Conservation (phyloP, 2,888 invertebrate genomes). For the Standfussiana lucernea region DNA sequence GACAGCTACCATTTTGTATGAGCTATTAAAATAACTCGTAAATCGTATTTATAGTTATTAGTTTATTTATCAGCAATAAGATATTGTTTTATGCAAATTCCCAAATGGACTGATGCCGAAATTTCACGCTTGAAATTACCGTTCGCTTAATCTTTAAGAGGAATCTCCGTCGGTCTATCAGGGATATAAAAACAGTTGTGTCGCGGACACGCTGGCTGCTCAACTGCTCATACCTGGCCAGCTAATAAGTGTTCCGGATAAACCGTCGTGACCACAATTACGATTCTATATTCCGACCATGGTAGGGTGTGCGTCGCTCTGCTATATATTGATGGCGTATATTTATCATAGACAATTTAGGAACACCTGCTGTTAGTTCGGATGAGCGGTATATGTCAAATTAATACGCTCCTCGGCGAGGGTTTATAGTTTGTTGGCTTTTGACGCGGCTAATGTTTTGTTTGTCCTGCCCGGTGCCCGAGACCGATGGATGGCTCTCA, state of each 20-base stretch:
- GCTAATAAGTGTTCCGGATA: slow-evolving; percentile 71
- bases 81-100: slow-evolving; percentile 64
- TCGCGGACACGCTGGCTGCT: not conserved
- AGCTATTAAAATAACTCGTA: slow-evolving; percentile 62
- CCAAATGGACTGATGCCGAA: slow-evolving; percentile 39
- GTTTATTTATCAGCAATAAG: slow-evolving; percentile 62
- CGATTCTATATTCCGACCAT: slow-evolving; percentile 76
- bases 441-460: slow-evolving; percentile 77
- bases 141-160: slow-evolving; percentile 35
- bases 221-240: slow-evolving; percentile 46
- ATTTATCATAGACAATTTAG: slow-evolving; percentile 88
- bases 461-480: slow-evolving; percentile 70
- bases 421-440: slow-evolving; percentile 73
- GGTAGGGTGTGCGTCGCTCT: slow-evolving; percentile 80
- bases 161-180: slow-evolving; percentile 33
- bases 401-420: slow-evolving; percentile 76
- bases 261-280: slow-evolving; percentile 81
- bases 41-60: slow-evolving; percentile 61
- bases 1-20: slow-evolving; percentile 47
- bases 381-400: slow-evolving; percentile 85
- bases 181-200: slow-evolving; percentile 24
- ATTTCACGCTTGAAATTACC: slow-evolving; percentile 56
- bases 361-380: slow-evolving; percentile 88
- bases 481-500: slow-evolving; percentile 70
- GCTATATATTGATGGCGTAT: slow-evolving; percentile 85